Evolutionary conservation across 2,888 invertebrate genomes (phyloP), one percentile per base, ranked within the genome.

Genomic region (Phyllotreta cruciferae): DNA sequence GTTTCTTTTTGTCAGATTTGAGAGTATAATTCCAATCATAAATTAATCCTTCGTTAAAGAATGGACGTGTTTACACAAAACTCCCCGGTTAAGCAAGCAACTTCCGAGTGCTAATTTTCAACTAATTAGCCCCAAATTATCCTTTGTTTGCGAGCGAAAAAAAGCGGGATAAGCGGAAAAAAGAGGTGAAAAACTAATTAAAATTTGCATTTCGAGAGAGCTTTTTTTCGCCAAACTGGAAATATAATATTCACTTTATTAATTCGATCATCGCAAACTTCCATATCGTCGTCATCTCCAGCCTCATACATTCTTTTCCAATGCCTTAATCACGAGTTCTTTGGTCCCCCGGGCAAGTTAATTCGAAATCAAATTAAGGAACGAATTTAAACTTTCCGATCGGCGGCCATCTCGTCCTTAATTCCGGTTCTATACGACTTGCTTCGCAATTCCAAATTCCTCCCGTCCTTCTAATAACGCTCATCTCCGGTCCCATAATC

Each of bases 371-470:
- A 41, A 58, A 58, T 58, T 58, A 50, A 50, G 39, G 58, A 58
- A 58, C 58, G 47, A 58, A 58, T 58, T 58, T 41, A 58, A 58
- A 58, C 58, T 58, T 58, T 58, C 50, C 5, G 41, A 58, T 58
- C 39, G 58, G 34, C 24, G 41, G 34, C 37, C 36, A n/a, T 50
- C 58, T 35, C 50, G 36, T 38, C 39, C 56, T 57, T 49, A 49
- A 57, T 57, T 57, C 58, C 58, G 50, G 50, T 58, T 50, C 41
- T 34, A 1, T 24, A 36, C 41, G 36, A 57, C 56, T 52, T 11
- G 56, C 45, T 38, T 38, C 38, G 24, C 34, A 47, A 42, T 56
- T 47, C 24, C 14, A 24, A 47, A 38, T 24, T 47, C 45, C 45
- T 45, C 35, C 45, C 13, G 47, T 37, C 39, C 24, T 35, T 44